Evolutionary conservation across 2,113 vertebrate species (phyloP).

Genomic region (Coreoperca whiteheadi): DNA sequence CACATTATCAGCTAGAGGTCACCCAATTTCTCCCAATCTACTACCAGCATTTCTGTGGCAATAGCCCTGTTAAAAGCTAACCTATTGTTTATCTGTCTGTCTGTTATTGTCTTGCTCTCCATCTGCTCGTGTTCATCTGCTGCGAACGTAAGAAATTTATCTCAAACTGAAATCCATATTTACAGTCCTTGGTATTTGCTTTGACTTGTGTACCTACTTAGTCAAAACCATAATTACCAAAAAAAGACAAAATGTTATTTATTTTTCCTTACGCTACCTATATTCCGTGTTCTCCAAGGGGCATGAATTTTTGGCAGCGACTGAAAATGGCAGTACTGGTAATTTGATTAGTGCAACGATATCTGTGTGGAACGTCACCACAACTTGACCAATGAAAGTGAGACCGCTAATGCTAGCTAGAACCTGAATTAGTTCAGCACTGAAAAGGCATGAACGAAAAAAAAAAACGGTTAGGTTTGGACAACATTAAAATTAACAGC

Average conservation of each 20-base stretch:
- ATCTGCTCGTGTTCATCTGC: background rate
- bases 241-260: background rate
- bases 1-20: slow-evolving; percentile 75
- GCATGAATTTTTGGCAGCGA: background rate
- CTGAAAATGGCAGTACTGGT: too few relatives aligned
- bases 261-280: background rate
- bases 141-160: slow-evolving; percentile 3
- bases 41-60: slow-evolving; percentile 53
- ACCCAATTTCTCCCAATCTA: slow-evolving; percentile 73
- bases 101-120: slow-evolving; percentile 18
- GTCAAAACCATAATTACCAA: background rate
- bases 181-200: background rate
- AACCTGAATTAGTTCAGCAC: background rate
- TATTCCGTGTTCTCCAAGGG: background rate
- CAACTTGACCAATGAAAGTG: background rate
- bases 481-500: background rate
- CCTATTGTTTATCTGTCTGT: slow-evolving; percentile 44
- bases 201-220: background rate
- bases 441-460: background rate
- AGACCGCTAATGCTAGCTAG: background rate
- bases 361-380: background rate
- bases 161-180: too few relatives aligned
- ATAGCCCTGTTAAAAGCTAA: slow-evolving; percentile 58
- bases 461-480: slow-evolving; percentile 1
- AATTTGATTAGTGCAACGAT: background rate